Conservation (phyloP, 2,113 vertebrate species). For the Vombatus ursinus region DNA sequence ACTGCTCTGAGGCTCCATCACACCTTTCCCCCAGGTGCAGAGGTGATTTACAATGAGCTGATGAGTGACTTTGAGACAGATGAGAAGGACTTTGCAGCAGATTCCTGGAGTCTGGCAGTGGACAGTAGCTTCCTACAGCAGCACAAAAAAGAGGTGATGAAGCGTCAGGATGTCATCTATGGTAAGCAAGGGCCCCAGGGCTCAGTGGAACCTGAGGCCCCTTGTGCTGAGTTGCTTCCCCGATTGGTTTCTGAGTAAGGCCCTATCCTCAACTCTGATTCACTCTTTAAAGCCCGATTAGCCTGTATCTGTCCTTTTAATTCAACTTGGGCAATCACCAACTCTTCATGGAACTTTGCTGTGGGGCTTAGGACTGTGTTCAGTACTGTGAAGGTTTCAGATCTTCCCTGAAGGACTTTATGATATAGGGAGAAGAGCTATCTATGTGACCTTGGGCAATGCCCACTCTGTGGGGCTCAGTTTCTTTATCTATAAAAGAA, state of each 20-base stretch:
- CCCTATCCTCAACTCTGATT: neutral
- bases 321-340: neutral
- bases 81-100: constrained; percentile 91
- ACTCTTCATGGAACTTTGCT: neutral
- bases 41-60: constrained; percentile 86
- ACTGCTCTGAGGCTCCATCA: neutral
- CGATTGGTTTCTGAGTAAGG: neutral
- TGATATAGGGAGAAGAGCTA: neutral
- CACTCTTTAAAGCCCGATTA: neutral
- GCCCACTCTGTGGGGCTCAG: no score
- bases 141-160: constrained; percentile 94
- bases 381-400: neutral
- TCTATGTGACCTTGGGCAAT: neutral
- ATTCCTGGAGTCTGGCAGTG: constrained; percentile 95
- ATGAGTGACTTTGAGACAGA: constrained; percentile 92
- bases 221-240: no score
- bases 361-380: fast-evolving
- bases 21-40: constrained; percentile 69
- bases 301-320: neutral
- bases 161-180: constrained; percentile 96
- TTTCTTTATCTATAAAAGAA: neutral
- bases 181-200: constrained; percentile 79
- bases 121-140: constrained; percentile 91
- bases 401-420: neutral
- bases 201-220: neutral